Conservation (phyloP, 2,888 invertebrate genomes). For the Dryobota labecula region DNA sequence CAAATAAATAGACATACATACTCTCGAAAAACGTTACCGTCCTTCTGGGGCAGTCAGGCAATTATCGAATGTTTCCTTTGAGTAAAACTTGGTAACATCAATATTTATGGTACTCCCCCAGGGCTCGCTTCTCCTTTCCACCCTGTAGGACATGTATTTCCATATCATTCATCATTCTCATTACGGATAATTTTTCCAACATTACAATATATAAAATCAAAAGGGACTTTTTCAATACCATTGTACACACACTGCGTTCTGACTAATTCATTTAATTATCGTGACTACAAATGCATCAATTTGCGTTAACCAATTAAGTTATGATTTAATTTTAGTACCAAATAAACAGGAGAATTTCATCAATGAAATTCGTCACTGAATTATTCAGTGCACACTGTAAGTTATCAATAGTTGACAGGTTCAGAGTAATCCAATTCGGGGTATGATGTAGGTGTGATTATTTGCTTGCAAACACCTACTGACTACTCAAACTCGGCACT, state of each 20-base stretch:
- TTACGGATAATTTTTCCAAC: conserved; percentile 7
- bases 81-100: too few species aligned
- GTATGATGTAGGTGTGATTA: background rate
- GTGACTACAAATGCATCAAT: conserved; percentile 75
- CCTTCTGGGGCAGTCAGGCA: too few species aligned
- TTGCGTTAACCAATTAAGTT: conserved; percentile 73
- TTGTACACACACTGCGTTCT: conserved; percentile 57
- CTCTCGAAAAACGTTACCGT: too few species aligned
- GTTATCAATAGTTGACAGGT: conserved; percentile 30
- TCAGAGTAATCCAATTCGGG: conserved; percentile 20
- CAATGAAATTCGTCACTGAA: conserved; percentile 38
- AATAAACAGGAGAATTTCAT: conserved; percentile 62
- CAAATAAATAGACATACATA: too few species aligned
- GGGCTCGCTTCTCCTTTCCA: background rate
- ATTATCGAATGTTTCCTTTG: too few species aligned
- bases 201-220: conserved; percentile 58
- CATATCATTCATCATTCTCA: background rate
- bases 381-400: conserved; percentile 45
- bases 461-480: background rate
- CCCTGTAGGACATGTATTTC: background rate
- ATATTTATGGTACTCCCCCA: too few species aligned
- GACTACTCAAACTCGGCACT: too few species aligned
- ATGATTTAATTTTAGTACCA: conserved; percentile 76
- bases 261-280: conserved; percentile 76
- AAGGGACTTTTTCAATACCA: conserved; percentile 51